Conservation (phyloP, 2,113 vertebrate genomes). For the Taxidea taxus region DNA sequence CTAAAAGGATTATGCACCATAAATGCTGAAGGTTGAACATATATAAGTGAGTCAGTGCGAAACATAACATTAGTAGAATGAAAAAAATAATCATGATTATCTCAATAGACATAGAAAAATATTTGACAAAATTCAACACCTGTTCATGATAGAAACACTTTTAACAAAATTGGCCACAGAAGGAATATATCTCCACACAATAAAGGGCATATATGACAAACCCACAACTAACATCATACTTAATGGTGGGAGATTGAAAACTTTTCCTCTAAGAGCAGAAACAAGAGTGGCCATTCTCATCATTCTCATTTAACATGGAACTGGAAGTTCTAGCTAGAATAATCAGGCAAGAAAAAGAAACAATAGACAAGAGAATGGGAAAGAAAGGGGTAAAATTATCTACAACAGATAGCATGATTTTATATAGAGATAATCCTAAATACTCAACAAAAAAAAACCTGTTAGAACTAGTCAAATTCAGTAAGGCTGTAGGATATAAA, state of each 20-base stretch:
- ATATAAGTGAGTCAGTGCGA: neutral
- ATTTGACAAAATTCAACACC: neutral
- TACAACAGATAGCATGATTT: neutral
- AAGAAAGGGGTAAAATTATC: neutral
- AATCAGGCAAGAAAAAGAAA: neutral
- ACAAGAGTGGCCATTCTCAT: neutral
- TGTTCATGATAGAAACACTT: neutral
- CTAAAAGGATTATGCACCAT: neutral
- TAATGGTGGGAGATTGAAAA: neutral
- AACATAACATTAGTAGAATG: neutral
- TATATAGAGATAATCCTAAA: neutral
- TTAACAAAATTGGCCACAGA: neutral
- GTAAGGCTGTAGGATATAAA: neutral
- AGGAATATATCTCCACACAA: neutral
- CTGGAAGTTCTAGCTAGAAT: neutral
- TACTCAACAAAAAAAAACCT: neutral
- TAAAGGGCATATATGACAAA: neutral
- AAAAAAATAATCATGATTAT: neutral
- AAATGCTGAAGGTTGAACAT: neutral
- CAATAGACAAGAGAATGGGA: neutral
- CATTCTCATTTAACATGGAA: neutral
- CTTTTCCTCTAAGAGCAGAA: neutral
- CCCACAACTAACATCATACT: neutral
- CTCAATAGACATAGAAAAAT: neutral
- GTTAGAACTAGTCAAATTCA: neutral